Evolutionary conservation across 2,797 vertebrate species (phyloP).

Genomic region (Sitta carolinensis): DNA sequence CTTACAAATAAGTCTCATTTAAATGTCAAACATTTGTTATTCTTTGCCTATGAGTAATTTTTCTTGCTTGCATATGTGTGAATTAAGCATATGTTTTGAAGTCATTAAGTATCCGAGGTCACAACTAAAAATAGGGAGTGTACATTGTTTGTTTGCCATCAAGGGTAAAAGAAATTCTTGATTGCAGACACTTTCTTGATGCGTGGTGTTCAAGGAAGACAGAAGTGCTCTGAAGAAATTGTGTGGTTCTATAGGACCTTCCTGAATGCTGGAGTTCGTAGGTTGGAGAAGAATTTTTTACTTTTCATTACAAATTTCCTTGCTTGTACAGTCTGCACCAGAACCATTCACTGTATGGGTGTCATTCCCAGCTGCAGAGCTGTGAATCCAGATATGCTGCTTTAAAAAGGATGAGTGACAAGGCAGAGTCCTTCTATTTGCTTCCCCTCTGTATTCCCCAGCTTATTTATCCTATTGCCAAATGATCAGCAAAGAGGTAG

Average conservation of each 20-base stretch:
- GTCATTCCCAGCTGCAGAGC: neutral
- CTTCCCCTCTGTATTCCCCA: neutral
- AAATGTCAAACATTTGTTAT: conserved; percentile 60
- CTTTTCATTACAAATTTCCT: neutral
- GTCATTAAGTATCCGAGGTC: neutral
- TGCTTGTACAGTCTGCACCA: neutral
- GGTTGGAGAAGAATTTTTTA: neutral
- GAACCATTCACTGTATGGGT: neutral
- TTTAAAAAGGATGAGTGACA: neutral
- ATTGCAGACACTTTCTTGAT: neutral
- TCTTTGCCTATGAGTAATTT: conserved; percentile 44
- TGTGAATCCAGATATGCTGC: neutral
- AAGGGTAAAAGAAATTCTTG: neutral
- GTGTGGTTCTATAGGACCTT: accelerated
- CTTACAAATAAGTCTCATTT: conserved; percentile 38
- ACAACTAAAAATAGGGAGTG: conserved; percentile 17
- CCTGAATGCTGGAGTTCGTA: neutral
- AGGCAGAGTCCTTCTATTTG: neutral
- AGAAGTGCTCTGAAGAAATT: neutral
- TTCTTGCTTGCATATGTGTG: conserved; percentile 26
- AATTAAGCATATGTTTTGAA: conserved; percentile 38
- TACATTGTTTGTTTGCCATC: conserved; percentile 24
- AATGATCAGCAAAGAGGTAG: neutral
- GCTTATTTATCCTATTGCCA: neutral
- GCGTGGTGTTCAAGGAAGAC: neutral